Conservation (phyloP, 2,113 vertebrate species). For the Empidonax traillii region DNA sequence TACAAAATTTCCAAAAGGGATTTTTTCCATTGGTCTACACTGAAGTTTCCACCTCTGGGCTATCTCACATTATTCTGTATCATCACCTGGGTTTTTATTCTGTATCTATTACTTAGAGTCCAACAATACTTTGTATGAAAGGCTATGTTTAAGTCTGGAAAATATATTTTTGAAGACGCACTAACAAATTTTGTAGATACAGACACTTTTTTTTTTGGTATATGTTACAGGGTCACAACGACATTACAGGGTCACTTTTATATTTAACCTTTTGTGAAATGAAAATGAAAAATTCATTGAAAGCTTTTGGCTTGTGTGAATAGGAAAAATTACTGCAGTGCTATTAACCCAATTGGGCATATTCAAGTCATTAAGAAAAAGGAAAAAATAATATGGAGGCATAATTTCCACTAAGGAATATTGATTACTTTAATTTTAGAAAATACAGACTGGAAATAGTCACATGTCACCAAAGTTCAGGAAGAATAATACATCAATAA, state of each 20-base stretch:
- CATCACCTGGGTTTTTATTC: not conserved
- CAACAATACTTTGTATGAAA: not conserved
- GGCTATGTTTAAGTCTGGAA: not conserved
- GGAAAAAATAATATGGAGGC: not conserved
- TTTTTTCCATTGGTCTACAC: not conserved
- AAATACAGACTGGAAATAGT: not conserved
- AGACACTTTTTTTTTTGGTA: not conserved
- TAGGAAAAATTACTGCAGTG: not conserved
- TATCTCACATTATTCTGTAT: not conserved
- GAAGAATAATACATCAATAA: not conserved
- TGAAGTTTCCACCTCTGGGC: not conserved
- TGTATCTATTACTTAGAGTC: not conserved
- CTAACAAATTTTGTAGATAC: not conserved
- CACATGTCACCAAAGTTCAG: not conserved
- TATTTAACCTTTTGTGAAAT: not conserved
- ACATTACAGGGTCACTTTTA: not conserved
- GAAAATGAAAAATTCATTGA: not conserved
- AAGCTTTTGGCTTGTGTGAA: not conserved
- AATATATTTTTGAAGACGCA: not conserved
- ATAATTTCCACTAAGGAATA: not conserved
- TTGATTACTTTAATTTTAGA: not conserved
- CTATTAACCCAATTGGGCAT: not conserved
- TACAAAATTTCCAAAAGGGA: not conserved
- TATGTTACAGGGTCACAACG: not conserved
- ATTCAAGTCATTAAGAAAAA: not conserved